Evolutionary conservation across 2,797 vertebrate genomes (phyloP).

Genomic region (Acrocephalus scirpaceus): DNA sequence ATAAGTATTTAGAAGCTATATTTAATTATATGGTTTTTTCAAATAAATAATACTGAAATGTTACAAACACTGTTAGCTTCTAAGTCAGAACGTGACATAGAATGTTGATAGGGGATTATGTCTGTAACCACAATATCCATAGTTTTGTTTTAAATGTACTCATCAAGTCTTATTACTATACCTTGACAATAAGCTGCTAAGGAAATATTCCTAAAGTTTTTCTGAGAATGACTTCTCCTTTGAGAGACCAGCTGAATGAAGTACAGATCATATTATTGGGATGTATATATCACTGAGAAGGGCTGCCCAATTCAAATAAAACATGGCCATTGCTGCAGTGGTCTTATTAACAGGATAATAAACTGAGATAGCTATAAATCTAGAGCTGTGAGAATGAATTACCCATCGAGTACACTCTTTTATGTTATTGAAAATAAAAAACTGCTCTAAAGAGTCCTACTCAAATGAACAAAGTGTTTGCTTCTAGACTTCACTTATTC

Average conservation of each 20-base stretch:
- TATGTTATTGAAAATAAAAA: not conserved
- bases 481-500: not conserved
- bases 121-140: not conserved
- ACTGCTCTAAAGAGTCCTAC: not conserved
- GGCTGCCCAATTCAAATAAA: not conserved
- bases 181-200: not conserved
- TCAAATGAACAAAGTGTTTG: not conserved
- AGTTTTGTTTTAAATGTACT: not conserved
- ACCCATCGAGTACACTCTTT: not conserved
- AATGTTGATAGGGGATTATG: not conserved
- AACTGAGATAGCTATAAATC: not conserved
- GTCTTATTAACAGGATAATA: not conserved
- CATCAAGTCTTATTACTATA: not conserved
- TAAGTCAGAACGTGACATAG: not conserved
- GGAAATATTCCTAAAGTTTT: not conserved
- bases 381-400: not conserved
- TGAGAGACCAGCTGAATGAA: not conserved
- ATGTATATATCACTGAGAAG: not conserved
- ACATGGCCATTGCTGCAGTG: not conserved
- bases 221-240: not conserved
- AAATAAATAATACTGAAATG: not conserved
- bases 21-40: not conserved
- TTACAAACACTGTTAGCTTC: not conserved
- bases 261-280: not conserved
- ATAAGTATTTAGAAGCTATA: not conserved